Evolutionary conservation across 2,797 vertebrate genomes (phyloP), one percentile per base, ranked within the genome.

Genomic region (Silurus lanzhouensis): DNA sequence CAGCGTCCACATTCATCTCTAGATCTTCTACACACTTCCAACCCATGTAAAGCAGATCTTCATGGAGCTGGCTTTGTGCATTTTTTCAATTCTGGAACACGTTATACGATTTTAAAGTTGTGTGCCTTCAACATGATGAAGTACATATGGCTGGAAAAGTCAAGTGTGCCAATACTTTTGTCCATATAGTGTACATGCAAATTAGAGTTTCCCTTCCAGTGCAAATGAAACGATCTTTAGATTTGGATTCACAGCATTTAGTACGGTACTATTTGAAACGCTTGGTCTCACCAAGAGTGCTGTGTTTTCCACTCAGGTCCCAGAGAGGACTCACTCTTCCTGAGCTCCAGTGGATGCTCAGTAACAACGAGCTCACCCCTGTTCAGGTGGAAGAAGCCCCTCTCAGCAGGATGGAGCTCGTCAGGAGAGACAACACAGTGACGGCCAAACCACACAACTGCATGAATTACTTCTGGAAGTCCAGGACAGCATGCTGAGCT

Each of bases 381-480:
- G 57, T 87, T 2, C 87, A 87, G 74, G 67, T 82, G 57, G 86
- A 87, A 14, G 87, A 82, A 13, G n/a, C 81, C 46, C 72, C 85
- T 58, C 82, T 70, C 31, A 83, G 25, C 61, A 67, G 80, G 81
- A 48, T 88, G 70, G 89, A 90, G 57, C 87, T 88, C 0, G 83
- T 81, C 61, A 85, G 89, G 66, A 86, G 89, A 83, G 86, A 90
- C 64, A 89, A 38, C 81, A 72, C 68, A 20, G 84, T 72, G 0
- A 89, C 86, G 48, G n/a, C 75, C 27, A 90, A 88, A 77, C 80
- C 87, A 12, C 74, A 79, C 66, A 86, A 87, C 79, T 90, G 89
- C 80, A 88, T 83, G 84, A 90, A 90, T 74, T 90, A 90, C 84
- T 90, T 88, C 84, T 90, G 89, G 89, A 90, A 90, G 78, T 84